Percentiles rank a stretch among this genome's conserved stretches.
These are phyloP conservation scores for Corythoichthys haematopterus DNA, from an alignment of 2,113 vertebrate genomes.

Conservation along the genomic window DNA sequence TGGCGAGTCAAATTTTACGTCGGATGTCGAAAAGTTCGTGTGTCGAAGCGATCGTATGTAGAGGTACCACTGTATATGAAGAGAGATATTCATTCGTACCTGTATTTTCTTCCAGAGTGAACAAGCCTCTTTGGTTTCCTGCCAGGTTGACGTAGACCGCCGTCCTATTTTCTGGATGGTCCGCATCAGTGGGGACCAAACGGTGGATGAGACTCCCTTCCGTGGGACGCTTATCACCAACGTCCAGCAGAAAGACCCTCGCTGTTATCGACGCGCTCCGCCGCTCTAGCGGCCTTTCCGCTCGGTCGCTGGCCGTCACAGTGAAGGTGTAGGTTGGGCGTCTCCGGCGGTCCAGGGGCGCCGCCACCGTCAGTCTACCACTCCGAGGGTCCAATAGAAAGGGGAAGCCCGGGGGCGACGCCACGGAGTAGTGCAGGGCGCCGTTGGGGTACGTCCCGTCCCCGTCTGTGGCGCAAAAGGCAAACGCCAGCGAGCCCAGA, in stretches of 20 bases:
- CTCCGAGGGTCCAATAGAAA: conserved; percentile 79
- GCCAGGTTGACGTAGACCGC: conserved; percentile 75
- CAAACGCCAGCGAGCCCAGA: conserved; percentile 73
- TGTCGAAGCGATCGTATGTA: no score
- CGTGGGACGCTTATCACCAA: conserved; percentile 84
- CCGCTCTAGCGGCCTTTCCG: conserved; percentile 66
- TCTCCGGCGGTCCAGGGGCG: conserved; percentile 78
- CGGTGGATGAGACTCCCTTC: conserved; percentile 78
- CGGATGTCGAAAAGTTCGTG: no score
- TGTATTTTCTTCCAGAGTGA: conserved; percentile 78
- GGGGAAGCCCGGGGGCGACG: conserved; percentile 54
- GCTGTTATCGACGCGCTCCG: conserved; percentile 66
- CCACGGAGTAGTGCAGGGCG: conserved; percentile 76
- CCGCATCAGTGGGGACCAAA: conserved; percentile 78
- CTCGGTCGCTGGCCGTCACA: conserved; percentile 78
- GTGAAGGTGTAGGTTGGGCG: conserved; percentile 66
- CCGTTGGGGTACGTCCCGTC: conserved; percentile 83
- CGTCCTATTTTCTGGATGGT: conserved; percentile 77
- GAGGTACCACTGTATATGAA: no score
- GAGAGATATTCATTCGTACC: conserved; percentile 59
- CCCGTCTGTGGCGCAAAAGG: conserved; percentile 82
- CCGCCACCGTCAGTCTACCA: conserved; percentile 75
- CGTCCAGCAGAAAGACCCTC: conserved; percentile 80
- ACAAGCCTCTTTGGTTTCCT: conserved; percentile 76
- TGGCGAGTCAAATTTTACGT: no score